These are phyloP conservation scores for Hoplodrina ambigua DNA, from an alignment of 2,888 invertebrate species.

Conservation along the genomic window DNA sequence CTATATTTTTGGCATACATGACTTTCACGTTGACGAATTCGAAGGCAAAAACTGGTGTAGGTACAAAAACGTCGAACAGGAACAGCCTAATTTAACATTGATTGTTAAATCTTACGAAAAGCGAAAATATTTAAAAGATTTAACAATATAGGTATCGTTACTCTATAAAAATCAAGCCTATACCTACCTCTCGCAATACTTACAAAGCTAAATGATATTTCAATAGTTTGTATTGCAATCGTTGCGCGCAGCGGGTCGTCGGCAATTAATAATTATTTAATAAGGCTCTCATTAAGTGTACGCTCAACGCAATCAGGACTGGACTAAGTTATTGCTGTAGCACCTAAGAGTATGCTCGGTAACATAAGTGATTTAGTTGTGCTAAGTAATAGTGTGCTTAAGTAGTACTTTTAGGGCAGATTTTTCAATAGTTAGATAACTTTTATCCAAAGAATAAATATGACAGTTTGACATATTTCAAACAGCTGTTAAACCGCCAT, in stretches of 20 bases:
- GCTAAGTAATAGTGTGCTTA: neutral
- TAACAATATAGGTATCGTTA: neutral
- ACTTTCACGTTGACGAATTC: too few relatives aligned
- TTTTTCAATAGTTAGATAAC: too few relatives aligned
- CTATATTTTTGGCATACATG: too few relatives aligned
- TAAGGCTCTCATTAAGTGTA: conserved; percentile 77
- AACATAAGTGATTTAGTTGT: conserved; percentile 37
- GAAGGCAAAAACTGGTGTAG: too few relatives aligned
- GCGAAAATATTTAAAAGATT: neutral
- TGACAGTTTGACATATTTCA: too few relatives aligned
- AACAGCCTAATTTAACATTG: too few relatives aligned
- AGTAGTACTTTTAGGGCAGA: too few relatives aligned
- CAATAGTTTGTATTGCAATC: conserved; percentile 73
- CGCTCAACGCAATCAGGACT: conserved; percentile 70
- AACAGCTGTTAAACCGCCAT: too few relatives aligned
- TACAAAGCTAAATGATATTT: conserved; percentile 69
- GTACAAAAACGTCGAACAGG: too few relatives aligned
- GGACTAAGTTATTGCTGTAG: conserved; percentile 66
- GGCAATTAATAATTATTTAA: conserved; percentile 83
- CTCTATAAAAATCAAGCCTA: conserved; percentile 8
- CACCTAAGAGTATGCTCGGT: conserved; percentile 54
- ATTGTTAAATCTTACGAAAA: too few relatives aligned
- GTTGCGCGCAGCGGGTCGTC: conserved; percentile 77
- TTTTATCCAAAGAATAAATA: too few relatives aligned
- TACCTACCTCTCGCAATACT: conserved; percentile 18